phyloP scores from a whole-genome alignment of 1,140 invertebrate genomes.

The Plutomurus gul region DNA sequence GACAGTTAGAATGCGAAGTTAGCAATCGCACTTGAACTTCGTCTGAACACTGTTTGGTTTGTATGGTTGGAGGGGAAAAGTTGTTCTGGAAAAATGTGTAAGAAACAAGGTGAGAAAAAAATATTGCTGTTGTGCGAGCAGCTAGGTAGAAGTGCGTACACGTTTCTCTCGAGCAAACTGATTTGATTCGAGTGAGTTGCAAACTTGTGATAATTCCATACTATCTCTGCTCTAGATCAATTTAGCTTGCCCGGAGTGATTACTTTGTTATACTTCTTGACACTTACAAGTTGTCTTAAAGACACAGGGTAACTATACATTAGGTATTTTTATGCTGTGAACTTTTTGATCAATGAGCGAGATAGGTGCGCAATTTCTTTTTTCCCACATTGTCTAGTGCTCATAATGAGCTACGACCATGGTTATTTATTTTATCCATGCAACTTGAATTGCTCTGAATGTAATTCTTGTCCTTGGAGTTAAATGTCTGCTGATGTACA shows the following conservation, averaged over 20 bases:
- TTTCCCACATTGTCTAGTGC: constrained; percentile 5
- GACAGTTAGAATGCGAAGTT: neutral
- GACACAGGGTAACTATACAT: neutral
- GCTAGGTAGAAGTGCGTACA: constrained; percentile 4
- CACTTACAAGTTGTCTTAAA: neutral
- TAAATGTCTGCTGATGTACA: no score
- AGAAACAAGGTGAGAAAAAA: constrained; percentile 21
- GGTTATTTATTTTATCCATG: constrained; percentile 14
- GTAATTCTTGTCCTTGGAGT: no score
- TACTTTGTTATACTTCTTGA: constrained; percentile 22
- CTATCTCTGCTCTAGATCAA: neutral
- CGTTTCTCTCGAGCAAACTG: neutral
- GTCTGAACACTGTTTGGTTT: neutral
- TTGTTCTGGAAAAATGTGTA: constrained; percentile 17
- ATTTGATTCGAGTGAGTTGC: constrained; percentile 24
- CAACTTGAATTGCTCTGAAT: no score
- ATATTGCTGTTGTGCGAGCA: no score
- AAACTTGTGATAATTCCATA: constrained; percentile 6
- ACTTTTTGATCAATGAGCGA: constrained; percentile 1
- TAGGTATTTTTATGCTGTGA: constrained; percentile 4
- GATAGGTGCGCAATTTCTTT: constrained; percentile 8
- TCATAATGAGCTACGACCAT: constrained; percentile 21
- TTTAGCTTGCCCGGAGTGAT: constrained; percentile 12
- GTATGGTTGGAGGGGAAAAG: neutral
- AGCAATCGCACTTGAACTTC: neutral